These are phyloP conservation scores for Halcyon leucocephala DNA, from an alignment of 2,797 vertebrate species.

Conservation along the genomic window DNA sequence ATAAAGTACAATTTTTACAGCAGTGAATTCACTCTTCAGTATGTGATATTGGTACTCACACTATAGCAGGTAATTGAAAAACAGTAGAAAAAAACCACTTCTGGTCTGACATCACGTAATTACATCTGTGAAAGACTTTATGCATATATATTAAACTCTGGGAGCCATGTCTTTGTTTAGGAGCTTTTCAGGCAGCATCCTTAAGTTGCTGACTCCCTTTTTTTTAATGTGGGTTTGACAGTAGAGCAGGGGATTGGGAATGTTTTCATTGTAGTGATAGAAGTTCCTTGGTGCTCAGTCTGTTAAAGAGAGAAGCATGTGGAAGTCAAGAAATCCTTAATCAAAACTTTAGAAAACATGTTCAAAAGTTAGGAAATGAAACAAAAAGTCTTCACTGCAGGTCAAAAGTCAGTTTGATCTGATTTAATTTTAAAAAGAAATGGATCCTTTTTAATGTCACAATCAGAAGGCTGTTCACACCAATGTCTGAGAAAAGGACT, in stretches of 20 bases:
- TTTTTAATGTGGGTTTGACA: neutral
- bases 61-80: neutral
- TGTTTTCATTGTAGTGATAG: neutral
- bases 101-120: neutral
- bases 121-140: neutral
- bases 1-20: neutral
- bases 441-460: neutral
- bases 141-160: neutral
- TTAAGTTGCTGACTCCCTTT: slow-evolving; percentile 4
- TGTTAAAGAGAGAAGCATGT: neutral
- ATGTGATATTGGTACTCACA: neutral
- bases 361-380: neutral
- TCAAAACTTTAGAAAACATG: neutral
- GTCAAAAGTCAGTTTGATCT: neutral
- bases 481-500: neutral
- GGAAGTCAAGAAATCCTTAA: neutral
- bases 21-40: neutral
- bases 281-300: neutral
- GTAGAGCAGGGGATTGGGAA: neutral
- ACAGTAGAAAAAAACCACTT: neutral
- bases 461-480: neutral
- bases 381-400: neutral
- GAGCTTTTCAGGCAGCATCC: neutral
- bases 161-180: neutral
- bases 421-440: neutral